Evolutionary conservation across 1,140 invertebrate species (phyloP).

Genomic region (Magallana gigas): DNA sequence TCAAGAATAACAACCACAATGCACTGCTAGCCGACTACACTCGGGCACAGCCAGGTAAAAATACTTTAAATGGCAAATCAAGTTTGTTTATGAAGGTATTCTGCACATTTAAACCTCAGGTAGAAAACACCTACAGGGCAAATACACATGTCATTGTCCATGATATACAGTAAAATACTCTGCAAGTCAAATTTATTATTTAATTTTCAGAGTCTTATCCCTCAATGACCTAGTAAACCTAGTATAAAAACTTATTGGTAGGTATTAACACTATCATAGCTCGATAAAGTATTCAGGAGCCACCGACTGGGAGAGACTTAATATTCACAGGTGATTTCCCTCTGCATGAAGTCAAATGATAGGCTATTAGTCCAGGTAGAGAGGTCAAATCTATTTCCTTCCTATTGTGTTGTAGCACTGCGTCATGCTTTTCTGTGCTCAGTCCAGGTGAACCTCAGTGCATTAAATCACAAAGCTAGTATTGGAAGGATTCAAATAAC

Average conservation of each 20-base stretch:
- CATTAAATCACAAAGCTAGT: not conserved
- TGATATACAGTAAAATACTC: not conserved
- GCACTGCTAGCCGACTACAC: slow-evolving; percentile 14
- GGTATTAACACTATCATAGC: slow-evolving; percentile 24
- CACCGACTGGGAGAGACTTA: slow-evolving; percentile 18
- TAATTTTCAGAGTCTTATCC: slow-evolving; percentile 18
- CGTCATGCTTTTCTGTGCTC: slow-evolving; percentile 4
- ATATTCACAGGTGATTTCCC: slow-evolving; percentile 35
- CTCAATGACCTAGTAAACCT: slow-evolving; percentile 28
- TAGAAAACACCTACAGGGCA: slow-evolving; percentile 32
- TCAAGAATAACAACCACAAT: slow-evolving; percentile 28
- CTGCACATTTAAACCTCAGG: not conserved
- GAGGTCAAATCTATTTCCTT: slow-evolving; percentile 37
- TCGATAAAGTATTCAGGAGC: slow-evolving; percentile 33
- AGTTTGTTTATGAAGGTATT: slow-evolving; percentile 33
- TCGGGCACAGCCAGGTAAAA: slow-evolving; percentile 9
- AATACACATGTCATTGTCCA: not conserved
- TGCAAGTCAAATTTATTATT: not conserved
- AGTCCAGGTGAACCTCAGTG: not conserved
- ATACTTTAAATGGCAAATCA: slow-evolving; percentile 35
- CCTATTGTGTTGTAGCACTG: slow-evolving; percentile 26
- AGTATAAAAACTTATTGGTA: slow-evolving; percentile 39
- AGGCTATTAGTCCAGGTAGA: slow-evolving; percentile 20
- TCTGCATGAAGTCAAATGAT: slow-evolving; percentile 28
- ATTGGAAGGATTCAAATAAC: no score